phyloP scores from a whole-genome alignment of 2,113 vertebrate species.

The human region GRCh38 chr11:43771001-43771500 shows the following conservation, averaged over 20 bases:
- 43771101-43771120: background rate
- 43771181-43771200: slow-evolving; percentile 7
- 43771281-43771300: background rate
- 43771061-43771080: background rate
- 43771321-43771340: background rate
- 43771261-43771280: slow-evolving; percentile 15
- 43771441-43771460: background rate
- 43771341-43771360: background rate
- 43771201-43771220: background rate
- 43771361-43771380: background rate
- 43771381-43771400: background rate
- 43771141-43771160: background rate
- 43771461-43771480: background rate
- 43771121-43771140: background rate
- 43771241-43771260: slow-evolving; percentile 18
- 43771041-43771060: background rate
- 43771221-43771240: background rate
- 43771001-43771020: background rate
- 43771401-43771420: background rate
- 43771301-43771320: background rate
- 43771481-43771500: background rate
- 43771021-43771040: background rate
- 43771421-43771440: background rate
- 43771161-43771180: background rate
- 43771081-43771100: background rate